phyloP scores from a whole-genome alignment of 2,113 vertebrate genomes.

The Notarius quadriscutis region DNA sequence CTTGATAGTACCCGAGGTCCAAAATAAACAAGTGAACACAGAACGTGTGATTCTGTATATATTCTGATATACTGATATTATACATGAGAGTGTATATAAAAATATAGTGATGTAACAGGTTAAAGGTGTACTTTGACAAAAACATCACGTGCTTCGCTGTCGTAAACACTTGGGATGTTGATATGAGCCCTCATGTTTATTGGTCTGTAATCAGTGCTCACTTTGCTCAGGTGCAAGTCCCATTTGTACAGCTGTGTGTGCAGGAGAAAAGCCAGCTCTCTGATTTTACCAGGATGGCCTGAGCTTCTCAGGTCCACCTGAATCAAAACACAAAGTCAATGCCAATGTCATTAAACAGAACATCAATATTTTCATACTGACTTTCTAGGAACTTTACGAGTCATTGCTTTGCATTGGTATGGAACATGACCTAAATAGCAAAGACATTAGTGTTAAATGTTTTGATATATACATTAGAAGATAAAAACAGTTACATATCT shows the following conservation, averaged over 20 bases:
- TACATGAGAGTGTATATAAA: background rate
- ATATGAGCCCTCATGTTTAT: conserved; percentile 27
- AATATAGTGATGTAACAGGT: background rate
- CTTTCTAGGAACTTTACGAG: background rate
- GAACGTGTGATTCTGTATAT: background rate
- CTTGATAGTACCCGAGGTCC: background rate
- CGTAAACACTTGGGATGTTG: conserved; percentile 20
- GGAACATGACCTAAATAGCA: background rate
- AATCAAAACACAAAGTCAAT: conserved; percentile 32
- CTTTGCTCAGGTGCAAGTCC: conserved; percentile 43
- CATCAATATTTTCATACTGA: conserved; percentile 26
- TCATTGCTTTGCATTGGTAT: background rate
- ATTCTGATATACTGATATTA: background rate
- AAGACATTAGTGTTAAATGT: background rate
- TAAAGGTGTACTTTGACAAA: background rate
- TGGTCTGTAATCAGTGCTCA: conserved; percentile 37
- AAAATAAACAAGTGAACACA: background rate
- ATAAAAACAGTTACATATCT: background rate
- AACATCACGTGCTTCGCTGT: background rate
- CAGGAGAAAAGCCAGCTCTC: conserved; percentile 44
- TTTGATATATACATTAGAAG: background rate
- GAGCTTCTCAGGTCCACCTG: background rate
- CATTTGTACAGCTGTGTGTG: conserved; percentile 58
- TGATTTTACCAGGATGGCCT: background rate
- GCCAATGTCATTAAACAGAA: conserved; percentile 26